phyloP scores from a whole-genome alignment of 2,888 invertebrate genomes.

The Margaritifera margaritifera region DNA sequence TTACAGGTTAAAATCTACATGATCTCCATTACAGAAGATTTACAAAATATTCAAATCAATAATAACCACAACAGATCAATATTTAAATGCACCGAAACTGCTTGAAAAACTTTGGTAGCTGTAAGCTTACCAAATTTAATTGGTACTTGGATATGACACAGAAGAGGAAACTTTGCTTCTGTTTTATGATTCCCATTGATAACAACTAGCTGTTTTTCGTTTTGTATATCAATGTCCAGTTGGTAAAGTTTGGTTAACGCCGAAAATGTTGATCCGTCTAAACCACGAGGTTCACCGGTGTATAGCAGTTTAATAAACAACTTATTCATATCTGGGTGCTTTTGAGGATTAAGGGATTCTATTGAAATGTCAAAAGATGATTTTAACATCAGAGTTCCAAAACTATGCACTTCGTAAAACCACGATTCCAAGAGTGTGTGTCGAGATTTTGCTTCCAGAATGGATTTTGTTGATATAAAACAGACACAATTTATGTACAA shows the following conservation, averaged over 20 bases:
- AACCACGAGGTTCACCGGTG: constrained; percentile 16
- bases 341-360: constrained; percentile 40
- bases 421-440: constrained; percentile 36
- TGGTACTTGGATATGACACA: constrained; percentile 45
- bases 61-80: too few relatives aligned
- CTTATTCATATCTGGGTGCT: constrained; percentile 46
- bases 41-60: too few relatives aligned
- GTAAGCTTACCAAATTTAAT: constrained; percentile 48
- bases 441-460: constrained; percentile 1
- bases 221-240: constrained; percentile 32
- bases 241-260: constrained; percentile 33
- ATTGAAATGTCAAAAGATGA: constrained; percentile 42
- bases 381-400: constrained; percentile 32
- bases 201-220: constrained; percentile 25
- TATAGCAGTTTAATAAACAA: constrained; percentile 40
- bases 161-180: constrained; percentile 20
- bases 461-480: too few relatives aligned
- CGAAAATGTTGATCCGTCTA: constrained; percentile 11
- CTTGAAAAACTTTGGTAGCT: not conserved
- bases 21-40: too few relatives aligned
- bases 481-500: too few relatives aligned
- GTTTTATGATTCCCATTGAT: constrained; percentile 31
- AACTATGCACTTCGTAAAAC: constrained; percentile 37
- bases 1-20: too few relatives aligned
- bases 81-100: too few relatives aligned